Evolutionary conservation across 2,888 invertebrate genomes (phyloP).

Genomic region (Drosophila mayaguana): DNA sequence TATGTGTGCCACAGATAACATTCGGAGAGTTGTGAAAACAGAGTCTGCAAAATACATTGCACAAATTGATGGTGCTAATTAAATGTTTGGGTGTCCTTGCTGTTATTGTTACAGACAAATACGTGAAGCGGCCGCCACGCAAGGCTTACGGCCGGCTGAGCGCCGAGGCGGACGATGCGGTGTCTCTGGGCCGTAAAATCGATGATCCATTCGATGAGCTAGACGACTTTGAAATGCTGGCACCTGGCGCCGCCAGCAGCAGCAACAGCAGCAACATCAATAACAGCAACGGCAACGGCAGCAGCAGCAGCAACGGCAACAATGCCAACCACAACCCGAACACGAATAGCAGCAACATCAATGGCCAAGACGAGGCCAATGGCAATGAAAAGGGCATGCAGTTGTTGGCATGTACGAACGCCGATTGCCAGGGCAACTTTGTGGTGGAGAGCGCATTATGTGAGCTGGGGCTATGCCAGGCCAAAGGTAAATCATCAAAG

Average conservation of each 20-base stretch:
- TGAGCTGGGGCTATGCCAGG: constrained; percentile 80
- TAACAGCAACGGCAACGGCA: constrained; percentile 33
- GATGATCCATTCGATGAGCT: constrained; percentile 84
- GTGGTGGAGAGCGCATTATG: constrained; percentile 79
- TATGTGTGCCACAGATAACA: not conserved
- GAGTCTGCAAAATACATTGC: constrained; percentile 17
- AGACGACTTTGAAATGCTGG: constrained; percentile 83
- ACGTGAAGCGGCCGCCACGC: constrained; percentile 84
- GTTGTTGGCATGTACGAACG: constrained; percentile 69
- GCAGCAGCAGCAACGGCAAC: constrained; percentile 10
- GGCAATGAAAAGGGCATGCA: constrained; percentile 50
- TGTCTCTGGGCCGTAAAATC: constrained; percentile 83
- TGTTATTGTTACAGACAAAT: constrained; percentile 79
- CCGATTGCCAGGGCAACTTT: constrained; percentile 80
- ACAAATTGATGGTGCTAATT: constrained; percentile 39
- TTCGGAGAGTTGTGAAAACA: not conserved
- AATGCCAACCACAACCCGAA: constrained; percentile 30
- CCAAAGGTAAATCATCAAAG: constrained; percentile 76
- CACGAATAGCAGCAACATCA: constrained; percentile 25
- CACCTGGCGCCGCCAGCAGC: constrained; percentile 68
- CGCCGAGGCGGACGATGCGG: constrained; percentile 83
- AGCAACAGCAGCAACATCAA: constrained; percentile 36
- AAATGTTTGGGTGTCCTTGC: constrained; percentile 24
- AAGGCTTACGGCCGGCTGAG: constrained; percentile 85
- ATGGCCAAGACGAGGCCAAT: constrained; percentile 49